These are phyloP conservation scores for Coptodon rendalli DNA, from an alignment of 2,113 vertebrate species.

Conservation along the genomic window DNA sequence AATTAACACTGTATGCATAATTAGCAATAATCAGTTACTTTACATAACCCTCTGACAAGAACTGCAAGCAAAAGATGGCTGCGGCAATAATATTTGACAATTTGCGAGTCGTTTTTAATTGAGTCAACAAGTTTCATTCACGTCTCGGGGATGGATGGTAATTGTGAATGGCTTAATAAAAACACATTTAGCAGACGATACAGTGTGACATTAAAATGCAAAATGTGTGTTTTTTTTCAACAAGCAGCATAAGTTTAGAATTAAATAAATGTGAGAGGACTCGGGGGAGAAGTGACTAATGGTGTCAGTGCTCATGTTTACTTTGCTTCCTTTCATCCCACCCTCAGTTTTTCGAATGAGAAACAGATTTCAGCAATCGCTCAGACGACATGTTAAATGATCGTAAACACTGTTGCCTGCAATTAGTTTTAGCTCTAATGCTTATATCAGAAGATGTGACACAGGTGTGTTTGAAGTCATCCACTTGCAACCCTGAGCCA, in stretches of 20 bases:
- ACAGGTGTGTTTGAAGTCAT: neutral
- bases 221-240: neutral
- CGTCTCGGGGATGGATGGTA: conserved; percentile 28
- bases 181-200: conserved; percentile 50
- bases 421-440: neutral
- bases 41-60: conserved; percentile 46
- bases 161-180: conserved; percentile 51
- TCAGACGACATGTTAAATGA: neutral
- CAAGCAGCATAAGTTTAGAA: neutral
- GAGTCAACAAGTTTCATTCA: conserved; percentile 52
- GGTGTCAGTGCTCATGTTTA: conserved; percentile 15
- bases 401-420: neutral
- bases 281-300: conserved; percentile 12
- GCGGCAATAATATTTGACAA: conserved; percentile 51
- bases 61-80: conserved; percentile 27
- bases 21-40: conserved; percentile 43
- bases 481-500: neutral
- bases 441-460: neutral
- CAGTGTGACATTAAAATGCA: conserved; percentile 21
- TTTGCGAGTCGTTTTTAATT: conserved; percentile 47
- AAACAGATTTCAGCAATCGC: neutral
- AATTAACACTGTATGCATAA: conserved; percentile 49
- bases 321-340: neutral
- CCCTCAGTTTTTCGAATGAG: neutral
- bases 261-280: conserved; percentile 17